A percentile compares a stretch with the other conserved stretches of the same genome.
Evolutionary conservation across 2,797 vertebrate genomes (phyloP).

Genomic region (Pangasius larnaudii): DNA sequence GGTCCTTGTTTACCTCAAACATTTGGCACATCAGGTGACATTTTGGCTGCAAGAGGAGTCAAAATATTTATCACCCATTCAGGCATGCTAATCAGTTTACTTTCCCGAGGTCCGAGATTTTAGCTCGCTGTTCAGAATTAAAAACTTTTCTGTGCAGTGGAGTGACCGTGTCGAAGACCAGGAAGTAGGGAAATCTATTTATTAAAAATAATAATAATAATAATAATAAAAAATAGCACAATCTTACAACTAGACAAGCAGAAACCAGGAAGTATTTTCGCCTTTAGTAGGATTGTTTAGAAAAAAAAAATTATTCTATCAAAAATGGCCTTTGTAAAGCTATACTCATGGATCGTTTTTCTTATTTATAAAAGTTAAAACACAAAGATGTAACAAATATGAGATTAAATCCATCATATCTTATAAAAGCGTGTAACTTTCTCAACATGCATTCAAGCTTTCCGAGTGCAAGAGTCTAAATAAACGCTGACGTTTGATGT

Average conservation of each 20-base stretch:
- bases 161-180: neutral
- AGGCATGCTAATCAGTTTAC: constrained; percentile 64
- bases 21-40: constrained; percentile 57
- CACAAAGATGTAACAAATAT: neutral
- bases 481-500: neutral
- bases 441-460: no score
- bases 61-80: constrained; percentile 52
- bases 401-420: neutral
- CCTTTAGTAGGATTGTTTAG: neutral
- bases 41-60: constrained; percentile 21
- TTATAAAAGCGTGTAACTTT: no score
- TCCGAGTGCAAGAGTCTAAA: neutral
- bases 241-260: neutral
- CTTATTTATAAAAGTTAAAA: neutral
- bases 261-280: neutral
- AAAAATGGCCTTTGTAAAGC: neutral
- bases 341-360: no score
- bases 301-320: neutral
- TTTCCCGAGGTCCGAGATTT: constrained; percentile 35
- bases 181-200: neutral
- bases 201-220: no score
- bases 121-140: neutral
- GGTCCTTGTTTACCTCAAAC: constrained; percentile 42
- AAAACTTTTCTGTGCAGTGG: neutral
- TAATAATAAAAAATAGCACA: neutral